Evolutionary conservation across 2,888 invertebrate genomes (phyloP), one percentile per base, ranked within the genome.

Genomic region (Mesochorus sp.): DNA sequence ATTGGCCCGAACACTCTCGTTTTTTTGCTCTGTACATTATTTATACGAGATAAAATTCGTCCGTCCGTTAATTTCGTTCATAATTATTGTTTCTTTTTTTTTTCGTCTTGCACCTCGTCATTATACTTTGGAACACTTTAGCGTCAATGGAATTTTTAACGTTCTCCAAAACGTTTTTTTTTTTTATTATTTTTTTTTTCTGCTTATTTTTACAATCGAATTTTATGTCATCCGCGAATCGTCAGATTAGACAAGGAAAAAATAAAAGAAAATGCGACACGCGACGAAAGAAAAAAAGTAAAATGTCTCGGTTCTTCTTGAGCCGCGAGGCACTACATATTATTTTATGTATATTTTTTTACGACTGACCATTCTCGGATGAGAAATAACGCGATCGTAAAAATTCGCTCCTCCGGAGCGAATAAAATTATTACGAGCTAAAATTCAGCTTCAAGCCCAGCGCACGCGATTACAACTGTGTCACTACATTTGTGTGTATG

Each of bases 381-480:
- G 53, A 31, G 71, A 71, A n/a, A 14, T 26, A 26, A 62, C 51
- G 31, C 21, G 53, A 28, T 71, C 53, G 42, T 10, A 10, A 62
- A 47, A 53, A 53, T 49, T 71, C 61, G 51, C 31, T 28, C n/a
- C n/a, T n/a, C 34, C 70, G 39, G 24, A 59, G 73, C 49, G 73
- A 59, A 47, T 53, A 53, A 51, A 71, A 74, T 79, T 55, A 72
- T 77, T 73, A 73, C 71, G 62, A 76, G 74, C 72, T 79, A 76
- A 79, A 70, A 61, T 70, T 78, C 66, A 75, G 67, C 80, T 79
- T 79, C 82, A 82, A 82, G 82, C 82, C 81, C 82, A 81, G 82
- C 80, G 80, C 78, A 76, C 80, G 78, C 74, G 75, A 79, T 75
- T 42, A 51, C 75, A 74, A 74, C 78, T 79, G 74, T 79, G 78